Evolutionary conservation across 2,888 invertebrate species (phyloP).

Genomic region (Stenolophus ochropezus): DNA sequence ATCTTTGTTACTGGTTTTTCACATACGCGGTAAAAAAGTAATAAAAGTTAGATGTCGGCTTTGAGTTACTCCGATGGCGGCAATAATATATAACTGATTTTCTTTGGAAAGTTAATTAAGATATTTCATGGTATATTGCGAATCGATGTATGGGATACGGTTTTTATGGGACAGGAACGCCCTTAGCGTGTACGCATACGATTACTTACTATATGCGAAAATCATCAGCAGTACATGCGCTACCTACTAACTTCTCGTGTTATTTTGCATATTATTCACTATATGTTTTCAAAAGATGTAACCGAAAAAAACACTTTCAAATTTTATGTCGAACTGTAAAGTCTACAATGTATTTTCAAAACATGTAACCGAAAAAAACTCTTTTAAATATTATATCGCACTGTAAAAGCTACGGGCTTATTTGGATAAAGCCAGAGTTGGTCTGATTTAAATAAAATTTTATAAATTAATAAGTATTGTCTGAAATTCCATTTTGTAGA

Average conservation of each 20-base stretch:
- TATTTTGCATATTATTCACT: not conserved
- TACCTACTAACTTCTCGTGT: conserved; percentile 12
- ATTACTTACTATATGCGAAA: conserved; percentile 45
- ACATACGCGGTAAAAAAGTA: conserved; percentile 20
- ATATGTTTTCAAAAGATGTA: not conserved
- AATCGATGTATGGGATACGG: conserved; percentile 34
- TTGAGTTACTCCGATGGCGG: conserved; percentile 15
- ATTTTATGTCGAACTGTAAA: too few relatives aligned
- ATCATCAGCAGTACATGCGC: conserved; percentile 13
- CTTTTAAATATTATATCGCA: too few relatives aligned
- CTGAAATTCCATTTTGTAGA: too few relatives aligned
- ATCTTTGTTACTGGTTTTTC: conserved; percentile 18
- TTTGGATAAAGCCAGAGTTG: too few relatives aligned
- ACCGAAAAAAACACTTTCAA: too few relatives aligned
- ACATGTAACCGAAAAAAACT: too few relatives aligned
- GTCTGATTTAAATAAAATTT: too few relatives aligned
- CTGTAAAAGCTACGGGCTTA: too few relatives aligned
- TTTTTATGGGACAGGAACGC: conserved; percentile 43
- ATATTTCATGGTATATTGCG: conserved; percentile 34
- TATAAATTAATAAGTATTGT: too few relatives aligned
- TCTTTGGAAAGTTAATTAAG: conserved; percentile 44
- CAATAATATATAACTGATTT: conserved; percentile 23
- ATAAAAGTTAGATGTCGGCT: conserved; percentile 11
- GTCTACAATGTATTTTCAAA: too few relatives aligned
- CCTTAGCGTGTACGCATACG: conserved; percentile 25